Percentiles rank a stretch among this genome's conserved stretches.
Conservation (phyloP, 1,140 invertebrate species). For the Helicoverpa armigera region DNA sequence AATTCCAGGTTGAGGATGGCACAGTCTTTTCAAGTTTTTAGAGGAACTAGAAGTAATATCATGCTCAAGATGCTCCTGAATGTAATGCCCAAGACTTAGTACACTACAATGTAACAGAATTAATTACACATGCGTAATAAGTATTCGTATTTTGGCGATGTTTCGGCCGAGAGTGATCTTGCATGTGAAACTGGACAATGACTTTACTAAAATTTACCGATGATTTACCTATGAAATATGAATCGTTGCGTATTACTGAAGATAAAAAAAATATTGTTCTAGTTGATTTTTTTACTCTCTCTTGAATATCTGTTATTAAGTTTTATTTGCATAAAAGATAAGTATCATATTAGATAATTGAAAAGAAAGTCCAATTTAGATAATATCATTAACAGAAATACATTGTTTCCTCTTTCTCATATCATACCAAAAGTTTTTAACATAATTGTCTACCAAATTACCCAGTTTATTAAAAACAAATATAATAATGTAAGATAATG, state of each 20-base stretch:
- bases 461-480: slow-evolving; percentile 12
- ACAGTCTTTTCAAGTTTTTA: no score
- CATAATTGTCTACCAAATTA: slow-evolving; percentile 1
- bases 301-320: no score
- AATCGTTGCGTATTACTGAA: no score
- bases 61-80: no score
- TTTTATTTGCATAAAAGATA: no score
- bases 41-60: no score
- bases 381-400: background rate
- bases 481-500: slow-evolving; percentile 8
- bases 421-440: background rate
- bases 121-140: background rate
- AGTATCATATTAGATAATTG: background rate
- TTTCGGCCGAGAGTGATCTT: background rate
- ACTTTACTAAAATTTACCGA: background rate
- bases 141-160: background rate
- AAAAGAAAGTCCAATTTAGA: background rate
- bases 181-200: slow-evolving; percentile 6
- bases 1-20: no score
- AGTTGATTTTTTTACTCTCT: no score
- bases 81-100: no score
- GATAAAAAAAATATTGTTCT: no score
- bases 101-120: background rate
- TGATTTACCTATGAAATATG: no score
- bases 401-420: background rate